Evolutionary conservation across 2,797 vertebrate species (phyloP), one percentile per base, ranked within the genome.

Genomic region (Lithobates sylvaticus): DNA sequence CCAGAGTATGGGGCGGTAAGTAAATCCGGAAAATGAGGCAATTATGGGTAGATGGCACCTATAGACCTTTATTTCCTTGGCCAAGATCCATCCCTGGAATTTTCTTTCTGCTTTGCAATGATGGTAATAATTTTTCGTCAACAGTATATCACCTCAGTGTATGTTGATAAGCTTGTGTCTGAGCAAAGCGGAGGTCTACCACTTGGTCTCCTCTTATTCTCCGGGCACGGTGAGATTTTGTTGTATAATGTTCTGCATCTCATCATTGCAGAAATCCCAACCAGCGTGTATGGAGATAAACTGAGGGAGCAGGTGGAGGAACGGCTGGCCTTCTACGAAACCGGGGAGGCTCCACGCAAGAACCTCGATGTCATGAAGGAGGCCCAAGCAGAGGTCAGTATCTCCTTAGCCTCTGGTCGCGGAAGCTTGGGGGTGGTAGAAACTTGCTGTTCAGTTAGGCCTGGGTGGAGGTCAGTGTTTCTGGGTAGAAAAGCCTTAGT

Each of bases 51-150:
- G 10, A 44, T 12, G 10, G 10, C 42, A 12, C 10, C 42, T 44
- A 44, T 44, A 44, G 42, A 44, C 42, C 10, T 44, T 44, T 12
- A 10, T 44, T 12, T 12, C 42, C 42, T 12, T 12, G 9, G 42
- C 42, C 7, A 12, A 10, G 42, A 44, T 12, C 42, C 6, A 7
- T 36, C 10, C 42, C 10, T 10, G 10, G 42, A 44, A 10, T 44
- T 44, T 44, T 12, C 16, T 10, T 0, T 77, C 1, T 76, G 88
- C 91, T 89, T 91, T 89, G 96, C 97, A 0, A 12, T 98, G 97
- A 99, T 99, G 97, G 90, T 89, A 75, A 76, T 84, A 54, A 98
- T 99, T 99, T 99, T 99, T 99, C 98, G 98, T 99, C 98, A 99
- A 95, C 98, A 98, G 97, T 75, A 98, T 96, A 90, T 96, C 97